Base-by-base conservation (phyloP, 1,140 invertebrate species). In the Bradynema listronoti region DNA sequence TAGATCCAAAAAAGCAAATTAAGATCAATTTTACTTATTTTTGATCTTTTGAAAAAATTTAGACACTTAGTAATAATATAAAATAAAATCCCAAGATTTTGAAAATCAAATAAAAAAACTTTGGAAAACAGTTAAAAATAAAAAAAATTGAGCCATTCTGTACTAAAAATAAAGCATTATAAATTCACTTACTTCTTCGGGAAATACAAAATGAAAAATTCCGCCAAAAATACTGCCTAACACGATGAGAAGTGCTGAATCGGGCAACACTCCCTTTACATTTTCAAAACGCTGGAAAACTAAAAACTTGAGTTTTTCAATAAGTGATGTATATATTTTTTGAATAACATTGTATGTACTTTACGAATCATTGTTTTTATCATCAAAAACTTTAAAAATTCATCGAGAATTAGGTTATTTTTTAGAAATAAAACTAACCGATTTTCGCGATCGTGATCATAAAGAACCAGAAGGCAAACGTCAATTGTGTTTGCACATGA, bases 201-300 rank as follows among this genome's bases (percentile, higher is more conserved):
- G 54, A 54, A 62, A 74, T 24, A 73, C 45, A 36, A 63, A 41
- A 41, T 72, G 62, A 24, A 72, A 42, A 39, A 74, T 66, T 14
- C 55, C 63, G 4, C 72, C 72, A 46, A 75, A 75, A 52, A 62
- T 27, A 14, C 73, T 58, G 4, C 72, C 72, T n/a, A 72, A 34
- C 4, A 75, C 61, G 29, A 74, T 66, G 5, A 74, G 56, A 43
- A 75, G 36, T 3, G 72, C 72, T 27, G 70, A 73, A 47, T 74
- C 72, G 1, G 72, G 72, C 11, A 63, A 30, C 24, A 63, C 56
- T 59, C 65, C 80, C 78, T 88, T 89, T 65, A 63, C 43, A 9
- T 33, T 52, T 43, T 63, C 61, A 24, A 63, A 27, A 4, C 61
- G 61, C 34, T 63, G 61, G 27, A 63, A 62, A 30, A 61, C 61